Evolutionary conservation across 2,888 invertebrate species (phyloP).

Genomic region (Brachyptera putata): DNA sequence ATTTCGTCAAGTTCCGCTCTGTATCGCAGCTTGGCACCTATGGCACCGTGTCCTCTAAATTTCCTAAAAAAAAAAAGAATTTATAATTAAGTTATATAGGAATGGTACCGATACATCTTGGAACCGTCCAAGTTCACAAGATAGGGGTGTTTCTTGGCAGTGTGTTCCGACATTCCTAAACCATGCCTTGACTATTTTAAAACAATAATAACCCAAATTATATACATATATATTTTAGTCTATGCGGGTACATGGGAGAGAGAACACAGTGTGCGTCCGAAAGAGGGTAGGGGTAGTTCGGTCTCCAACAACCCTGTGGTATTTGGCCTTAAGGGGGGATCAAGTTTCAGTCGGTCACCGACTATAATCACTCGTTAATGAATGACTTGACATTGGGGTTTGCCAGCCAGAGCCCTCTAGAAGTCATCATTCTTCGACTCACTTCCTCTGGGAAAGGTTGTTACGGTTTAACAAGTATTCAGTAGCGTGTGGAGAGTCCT

Average conservation of each 20-base stretch:
- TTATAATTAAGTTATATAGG: slow-evolving; percentile 1
- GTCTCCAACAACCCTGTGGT: neutral
- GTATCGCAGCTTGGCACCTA: neutral
- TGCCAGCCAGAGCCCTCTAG: neutral
- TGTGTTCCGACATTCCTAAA: neutral
- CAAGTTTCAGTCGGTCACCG: neutral
- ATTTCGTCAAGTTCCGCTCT: neutral
- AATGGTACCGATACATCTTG: neutral
- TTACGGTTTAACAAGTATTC: too few relatives aligned
- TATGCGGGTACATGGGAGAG: neutral
- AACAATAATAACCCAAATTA: neutral
- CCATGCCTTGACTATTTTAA: neutral
- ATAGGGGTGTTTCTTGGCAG: neutral
- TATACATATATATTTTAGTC: neutral
- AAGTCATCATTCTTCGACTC: neutral
- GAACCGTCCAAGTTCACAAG: neutral
- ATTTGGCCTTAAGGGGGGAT: neutral
- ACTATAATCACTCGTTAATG: neutral
- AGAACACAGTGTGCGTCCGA: neutral
- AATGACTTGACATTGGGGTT: slow-evolving; percentile 6
- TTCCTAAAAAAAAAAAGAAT: slow-evolving; percentile 2
- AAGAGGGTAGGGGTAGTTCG: neutral
- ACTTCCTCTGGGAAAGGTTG: slow-evolving; percentile 3
- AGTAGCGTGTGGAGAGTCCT: neutral
- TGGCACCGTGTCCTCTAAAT: neutral